Evolutionary conservation across 2,888 invertebrate species (phyloP).

Genomic region (Lycocerus yunnanus): DNA sequence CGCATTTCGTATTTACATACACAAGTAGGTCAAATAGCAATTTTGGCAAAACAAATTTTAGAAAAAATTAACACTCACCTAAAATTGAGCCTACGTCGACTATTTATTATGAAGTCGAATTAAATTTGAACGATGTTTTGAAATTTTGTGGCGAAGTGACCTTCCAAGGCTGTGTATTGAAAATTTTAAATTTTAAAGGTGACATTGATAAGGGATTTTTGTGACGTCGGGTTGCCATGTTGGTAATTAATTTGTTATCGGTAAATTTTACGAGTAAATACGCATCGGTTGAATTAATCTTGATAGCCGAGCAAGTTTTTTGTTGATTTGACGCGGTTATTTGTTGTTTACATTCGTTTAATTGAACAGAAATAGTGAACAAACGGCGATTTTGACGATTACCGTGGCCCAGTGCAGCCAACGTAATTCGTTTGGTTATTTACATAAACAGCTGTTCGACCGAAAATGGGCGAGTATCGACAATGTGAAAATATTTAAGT

Average conservation of each 20-base stretch:
- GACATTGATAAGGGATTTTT: constrained; percentile 23
- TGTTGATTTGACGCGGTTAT: not conserved
- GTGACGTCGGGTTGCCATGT: not conserved
- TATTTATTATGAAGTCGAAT: not conserved
- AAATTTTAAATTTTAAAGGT: constrained; percentile 21
- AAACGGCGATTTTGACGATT: not conserved
- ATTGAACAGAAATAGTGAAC: not conserved
- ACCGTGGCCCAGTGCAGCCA: constrained; percentile 6
- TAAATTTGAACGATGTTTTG: constrained; percentile 12
- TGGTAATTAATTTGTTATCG: not conserved
- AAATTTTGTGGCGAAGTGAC: constrained; percentile 13
- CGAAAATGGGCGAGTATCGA: constrained; percentile 35
- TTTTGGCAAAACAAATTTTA: not conserved
- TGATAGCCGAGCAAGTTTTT: not conserved
- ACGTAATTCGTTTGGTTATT: not conserved
- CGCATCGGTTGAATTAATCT: not conserved
- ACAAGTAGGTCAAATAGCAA: not conserved
- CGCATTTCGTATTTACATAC: not conserved
- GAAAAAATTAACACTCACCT: not conserved
- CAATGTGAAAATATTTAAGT: constrained; percentile 17
- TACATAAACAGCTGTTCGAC: constrained; percentile 34
- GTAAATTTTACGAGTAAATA: not conserved
- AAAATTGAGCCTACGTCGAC: not conserved
- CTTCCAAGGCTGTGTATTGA: constrained; percentile 24
- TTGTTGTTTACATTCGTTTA: not conserved